Base-by-base conservation (phyloP, 64 coral and sea anemone species). In the Dendrophyllia cribrosa region DNA sequence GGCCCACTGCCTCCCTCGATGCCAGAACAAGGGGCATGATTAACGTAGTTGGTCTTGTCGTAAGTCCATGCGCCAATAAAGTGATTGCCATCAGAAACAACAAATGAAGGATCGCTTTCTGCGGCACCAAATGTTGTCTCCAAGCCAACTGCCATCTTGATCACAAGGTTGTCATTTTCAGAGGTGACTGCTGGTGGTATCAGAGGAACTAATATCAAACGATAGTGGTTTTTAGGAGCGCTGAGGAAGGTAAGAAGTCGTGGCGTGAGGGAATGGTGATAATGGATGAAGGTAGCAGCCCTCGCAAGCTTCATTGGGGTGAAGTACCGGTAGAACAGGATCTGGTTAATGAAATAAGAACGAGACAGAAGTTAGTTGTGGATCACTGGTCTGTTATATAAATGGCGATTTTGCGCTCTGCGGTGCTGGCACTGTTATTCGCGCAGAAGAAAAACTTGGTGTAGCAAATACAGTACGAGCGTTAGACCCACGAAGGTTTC, bases 81-180 rank as follows among this genome's bases (percentile, higher is more conserved):
- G 3, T 19, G 70, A 9, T 44, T 9, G 13, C 72, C 58, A 88
- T 88, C 86, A 21, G 86, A 88, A 43, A 88, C 14, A 47, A 20
- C 72, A 48, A 74, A 74, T 16, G 72, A 74, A 8, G 72, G 72
- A 48, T 74, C 72, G 15, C 72, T 74, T 0, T 74, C 72, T 49
- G 0, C 43, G 44, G 13, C 3, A 16, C 43, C 72, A 74, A 47
- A 74, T 19, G 43, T 74, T 7, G 43, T 90, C 69, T 76, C 88
- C 7, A 78, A 60, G 11, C 59, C 88, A 79, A 76, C 88, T 60
- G 75, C 76, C 88, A 90, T 80, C 60, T 90, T 90, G 1, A 74
- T 43, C 12, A 74, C 34, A 74, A 74, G 72, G 10, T 74, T 74
- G 45, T 44, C 45, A 49, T 74, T 48, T 49, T 12, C 9, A 48